phyloP scores from a whole-genome alignment of 53 echinoderm and acorn worm genomes.

The Pentamera pediparva region DNA sequence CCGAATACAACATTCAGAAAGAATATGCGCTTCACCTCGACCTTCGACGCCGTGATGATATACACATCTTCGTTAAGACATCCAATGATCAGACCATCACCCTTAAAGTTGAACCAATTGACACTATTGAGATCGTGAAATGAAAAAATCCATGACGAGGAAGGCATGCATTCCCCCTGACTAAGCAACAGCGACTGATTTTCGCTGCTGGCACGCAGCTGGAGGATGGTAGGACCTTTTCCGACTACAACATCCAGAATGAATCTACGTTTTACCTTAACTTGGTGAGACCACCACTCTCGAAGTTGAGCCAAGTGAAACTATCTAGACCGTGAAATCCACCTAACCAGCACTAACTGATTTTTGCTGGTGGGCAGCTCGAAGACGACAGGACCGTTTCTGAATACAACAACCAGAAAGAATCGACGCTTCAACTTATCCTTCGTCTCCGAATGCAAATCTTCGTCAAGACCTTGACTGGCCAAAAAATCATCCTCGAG shows the following conservation, averaged over 20 bases:
- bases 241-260: no score
- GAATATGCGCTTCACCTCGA: constrained; percentile 30
- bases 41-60: constrained; percentile 42
- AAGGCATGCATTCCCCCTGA: constrained; percentile 25
- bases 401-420: constrained; percentile 57
- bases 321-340: no score
- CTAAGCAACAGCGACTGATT: no score
- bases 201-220: no score
- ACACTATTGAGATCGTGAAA: constrained; percentile 1
- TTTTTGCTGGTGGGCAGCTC: no score
- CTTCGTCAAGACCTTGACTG: constrained; percentile 40
- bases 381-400: constrained; percentile 47
- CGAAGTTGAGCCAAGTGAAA: no score
- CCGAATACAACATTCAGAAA: constrained; percentile 56
- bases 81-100: constrained; percentile 33
- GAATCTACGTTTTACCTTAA: no score
- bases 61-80: constrained; percentile 42
- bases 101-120: neutral
- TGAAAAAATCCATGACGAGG: constrained; percentile 1
- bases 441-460: no score
- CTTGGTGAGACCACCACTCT: no score
- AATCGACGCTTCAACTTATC: constrained; percentile 27
- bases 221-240: no score
- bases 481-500: constrained; percentile 26
- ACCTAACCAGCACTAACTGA: no score